A percentile compares a stretch with the other conserved stretches of the same genome.
Evolutionary conservation across 2,113 vertebrate species (phyloP).

Genomic region (Dicaeum eximium): DNA sequence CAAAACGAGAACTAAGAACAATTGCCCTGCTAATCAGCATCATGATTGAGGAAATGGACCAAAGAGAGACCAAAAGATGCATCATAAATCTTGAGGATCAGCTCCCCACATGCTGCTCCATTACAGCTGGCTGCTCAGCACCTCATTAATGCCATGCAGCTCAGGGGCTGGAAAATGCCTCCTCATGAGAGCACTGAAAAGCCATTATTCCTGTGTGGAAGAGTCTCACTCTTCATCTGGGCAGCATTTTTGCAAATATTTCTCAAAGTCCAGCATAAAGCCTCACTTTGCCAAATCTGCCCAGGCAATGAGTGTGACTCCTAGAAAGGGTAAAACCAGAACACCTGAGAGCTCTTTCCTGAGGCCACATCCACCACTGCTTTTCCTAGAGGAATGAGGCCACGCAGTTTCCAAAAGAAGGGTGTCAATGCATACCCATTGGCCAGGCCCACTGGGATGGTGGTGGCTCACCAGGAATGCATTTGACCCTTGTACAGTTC

Average conservation of each 20-base stretch:
- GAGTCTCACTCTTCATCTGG: background rate
- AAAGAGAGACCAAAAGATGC: background rate
- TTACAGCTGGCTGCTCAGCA: background rate
- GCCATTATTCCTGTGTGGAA: background rate
- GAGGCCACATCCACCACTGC: background rate
- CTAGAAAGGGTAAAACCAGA: background rate
- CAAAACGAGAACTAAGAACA: background rate
- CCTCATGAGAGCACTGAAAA: background rate
- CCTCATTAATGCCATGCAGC: background rate
- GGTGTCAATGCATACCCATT: accelerated
- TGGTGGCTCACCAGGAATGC: background rate
- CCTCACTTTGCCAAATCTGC: background rate
- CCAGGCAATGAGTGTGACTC: background rate
- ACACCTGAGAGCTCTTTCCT: background rate
- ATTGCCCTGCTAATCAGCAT: background rate
- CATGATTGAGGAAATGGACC: conserved; percentile 3
- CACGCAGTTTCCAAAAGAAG: background rate
- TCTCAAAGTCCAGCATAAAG: background rate
- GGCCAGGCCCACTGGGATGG: background rate
- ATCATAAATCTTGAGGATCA: background rate
- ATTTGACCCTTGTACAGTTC: background rate
- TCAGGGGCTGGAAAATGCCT: background rate
- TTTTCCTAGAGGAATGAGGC: background rate
- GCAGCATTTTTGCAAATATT: background rate
- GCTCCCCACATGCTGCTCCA: background rate